phyloP scores from a whole-genome alignment of 2,797 vertebrate species.

The Hippopotamyrus pictus region DNA sequence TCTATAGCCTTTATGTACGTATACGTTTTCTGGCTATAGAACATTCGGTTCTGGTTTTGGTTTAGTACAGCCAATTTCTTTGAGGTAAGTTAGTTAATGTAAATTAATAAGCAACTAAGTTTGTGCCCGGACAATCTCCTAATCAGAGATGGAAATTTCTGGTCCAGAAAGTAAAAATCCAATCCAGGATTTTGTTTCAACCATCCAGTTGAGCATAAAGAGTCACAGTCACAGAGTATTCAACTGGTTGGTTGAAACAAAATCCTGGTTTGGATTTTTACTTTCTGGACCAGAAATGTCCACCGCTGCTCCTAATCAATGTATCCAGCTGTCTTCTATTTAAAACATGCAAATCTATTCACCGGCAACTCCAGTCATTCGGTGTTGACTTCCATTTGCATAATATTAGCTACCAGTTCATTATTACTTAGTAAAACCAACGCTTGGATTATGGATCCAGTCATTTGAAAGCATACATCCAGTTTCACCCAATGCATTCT shows the following conservation, averaged over 20 bases:
- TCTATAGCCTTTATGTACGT: not conserved
- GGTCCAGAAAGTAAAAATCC: not conserved
- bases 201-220: not conserved
- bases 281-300: not conserved
- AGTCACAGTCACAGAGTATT: no score
- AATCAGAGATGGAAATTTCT: not conserved
- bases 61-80: not conserved
- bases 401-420: not conserved
- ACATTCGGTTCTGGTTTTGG: not conserved
- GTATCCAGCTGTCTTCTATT: not conserved
- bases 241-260: not conserved
- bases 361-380: not conserved
- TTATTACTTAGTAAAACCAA: not conserved
- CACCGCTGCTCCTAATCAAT: not conserved
- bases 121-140: not conserved
- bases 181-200: not conserved
- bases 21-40: not conserved
- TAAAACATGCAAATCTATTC: not conserved
- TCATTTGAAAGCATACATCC: not conserved
- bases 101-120: not conserved
- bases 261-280: not conserved
- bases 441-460: not conserved
- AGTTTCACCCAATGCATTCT: not conserved
- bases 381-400: not conserved
- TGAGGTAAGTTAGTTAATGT: not conserved